phyloP scores from a whole-genome alignment of 1,140 invertebrate genomes.

The Drosophila watanabei region DNA sequence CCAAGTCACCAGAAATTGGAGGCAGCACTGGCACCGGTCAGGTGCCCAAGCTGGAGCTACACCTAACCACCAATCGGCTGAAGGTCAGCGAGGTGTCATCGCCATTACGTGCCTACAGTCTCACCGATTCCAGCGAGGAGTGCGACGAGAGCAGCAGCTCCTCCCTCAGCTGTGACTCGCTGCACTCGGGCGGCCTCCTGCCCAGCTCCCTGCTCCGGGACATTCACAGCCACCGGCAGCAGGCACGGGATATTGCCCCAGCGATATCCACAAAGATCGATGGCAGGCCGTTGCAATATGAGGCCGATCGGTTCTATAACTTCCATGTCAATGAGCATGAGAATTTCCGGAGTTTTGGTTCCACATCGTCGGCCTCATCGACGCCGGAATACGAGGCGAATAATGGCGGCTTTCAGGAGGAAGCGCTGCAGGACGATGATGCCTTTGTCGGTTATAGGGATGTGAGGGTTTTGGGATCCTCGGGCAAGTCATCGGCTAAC shows the following conservation, averaged over 20 bases:
- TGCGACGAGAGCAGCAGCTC: constrained; percentile 75
- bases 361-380: constrained; percentile 63
- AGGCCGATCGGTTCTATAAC: constrained; percentile 92
- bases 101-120: constrained; percentile 84
- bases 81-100: constrained; percentile 88
- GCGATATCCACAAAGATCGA: constrained; percentile 56
- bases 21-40: constrained; percentile 1
- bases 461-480: constrained; percentile 87
- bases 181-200: constrained; percentile 68
- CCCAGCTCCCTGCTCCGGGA: constrained; percentile 73
- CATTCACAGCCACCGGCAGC: constrained; percentile 50
- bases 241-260: background rate
- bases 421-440: constrained; percentile 87
- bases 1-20: constrained; percentile 39
- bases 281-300: constrained; percentile 86
- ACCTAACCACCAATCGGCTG: constrained; percentile 85
- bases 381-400: constrained; percentile 38
- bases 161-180: constrained; percentile 81
- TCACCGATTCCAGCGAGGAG: constrained; percentile 85
- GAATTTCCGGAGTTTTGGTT: constrained; percentile 87
- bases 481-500: constrained; percentile 87
- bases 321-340: constrained; percentile 92
- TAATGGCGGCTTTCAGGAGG: constrained; percentile 65
- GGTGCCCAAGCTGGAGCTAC: constrained; percentile 85
- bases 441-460: constrained; percentile 93